Conservation (phyloP, 2,888 invertebrate species). For the Drosophila bunnanda region DNA sequence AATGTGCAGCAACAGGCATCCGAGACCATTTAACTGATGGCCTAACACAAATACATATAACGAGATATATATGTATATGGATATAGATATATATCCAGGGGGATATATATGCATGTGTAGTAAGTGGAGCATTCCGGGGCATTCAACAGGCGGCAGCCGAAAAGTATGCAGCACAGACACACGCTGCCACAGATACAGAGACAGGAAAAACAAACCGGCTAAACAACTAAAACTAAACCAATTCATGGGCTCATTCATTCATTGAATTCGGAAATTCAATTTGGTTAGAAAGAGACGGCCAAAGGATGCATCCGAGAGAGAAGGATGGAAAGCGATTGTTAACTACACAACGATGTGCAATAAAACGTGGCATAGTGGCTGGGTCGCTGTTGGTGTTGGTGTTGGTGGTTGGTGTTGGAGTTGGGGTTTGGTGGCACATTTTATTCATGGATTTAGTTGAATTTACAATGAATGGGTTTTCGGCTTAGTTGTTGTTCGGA, state of each 20-base stretch:
- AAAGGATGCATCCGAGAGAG: constrained; percentile 35
- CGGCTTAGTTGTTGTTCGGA: constrained; percentile 53
- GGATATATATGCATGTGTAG: constrained; percentile 17
- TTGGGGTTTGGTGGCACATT: constrained; percentile 51
- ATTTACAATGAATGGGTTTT: constrained; percentile 77
- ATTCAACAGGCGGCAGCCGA: constrained; percentile 74
- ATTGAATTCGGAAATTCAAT: constrained; percentile 84
- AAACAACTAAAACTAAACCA: constrained; percentile 80
- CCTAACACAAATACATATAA: constrained; percentile 43
- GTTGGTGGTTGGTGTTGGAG: background rate
- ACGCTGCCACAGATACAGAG: constrained; percentile 4
- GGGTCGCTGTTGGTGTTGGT: too few relatives aligned
- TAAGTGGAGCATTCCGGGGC: constrained; percentile 54
- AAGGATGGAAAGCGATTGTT: constrained; percentile 50
- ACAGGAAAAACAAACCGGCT: constrained; percentile 61
- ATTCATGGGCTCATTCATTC: constrained; percentile 79
- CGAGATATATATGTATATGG: constrained; percentile 9
- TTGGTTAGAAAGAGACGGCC: constrained; percentile 57
- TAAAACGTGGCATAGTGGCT: constrained; percentile 58
- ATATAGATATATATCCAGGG: constrained; percentile 7
- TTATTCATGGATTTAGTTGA: constrained; percentile 79
- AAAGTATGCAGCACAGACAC: constrained; percentile 69
- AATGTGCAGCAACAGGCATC: constrained; percentile 20
- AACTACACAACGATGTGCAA: constrained; percentile 71
- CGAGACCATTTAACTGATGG: constrained; percentile 59